Percentiles rank a stretch among this genome's conserved stretches.
These are phyloP conservation scores for Seriola rivoliana DNA, from an alignment of 2,113 vertebrate genomes.

Conservation along the genomic window DNA sequence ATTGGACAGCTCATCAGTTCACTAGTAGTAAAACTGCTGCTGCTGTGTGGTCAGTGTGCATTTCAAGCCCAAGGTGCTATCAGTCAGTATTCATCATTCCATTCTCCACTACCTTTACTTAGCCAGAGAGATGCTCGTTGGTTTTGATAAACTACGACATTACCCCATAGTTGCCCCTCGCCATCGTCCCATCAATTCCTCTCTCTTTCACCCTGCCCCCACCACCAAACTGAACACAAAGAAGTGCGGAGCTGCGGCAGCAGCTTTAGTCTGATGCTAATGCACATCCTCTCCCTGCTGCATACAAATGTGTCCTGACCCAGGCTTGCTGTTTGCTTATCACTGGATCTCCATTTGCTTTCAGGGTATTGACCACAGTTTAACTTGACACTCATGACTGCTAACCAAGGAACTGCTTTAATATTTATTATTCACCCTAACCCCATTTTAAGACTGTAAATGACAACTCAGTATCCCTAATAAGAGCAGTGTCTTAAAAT, in stretches of 20 bases:
- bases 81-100: constrained; percentile 37
- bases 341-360: constrained; percentile 76
- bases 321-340: constrained; percentile 76
- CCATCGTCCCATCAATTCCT: constrained; percentile 58
- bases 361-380: constrained; percentile 71
- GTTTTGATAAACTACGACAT: constrained; percentile 63
- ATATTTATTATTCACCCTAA: constrained; percentile 34
- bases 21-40: constrained; percentile 14
- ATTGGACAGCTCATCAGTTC: constrained; percentile 5
- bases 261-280: constrained; percentile 85
- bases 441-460: constrained; percentile 25
- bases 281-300: constrained; percentile 83
- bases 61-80: constrained; percentile 42
- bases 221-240: constrained; percentile 76
- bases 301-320: constrained; percentile 85
- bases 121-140: constrained; percentile 42
- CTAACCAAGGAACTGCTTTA: constrained; percentile 32
- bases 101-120: constrained; percentile 34
- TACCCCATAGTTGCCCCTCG: constrained; percentile 48
- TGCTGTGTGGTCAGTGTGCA: constrained; percentile 23
- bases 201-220: constrained; percentile 76
- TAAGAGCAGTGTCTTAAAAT: constrained; percentile 20
- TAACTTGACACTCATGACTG: constrained; percentile 64
- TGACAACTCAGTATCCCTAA: constrained; percentile 17
- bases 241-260: constrained; percentile 79